Conservation (phyloP, 2,113 vertebrate species). For the Istiophorus platypterus region DNA sequence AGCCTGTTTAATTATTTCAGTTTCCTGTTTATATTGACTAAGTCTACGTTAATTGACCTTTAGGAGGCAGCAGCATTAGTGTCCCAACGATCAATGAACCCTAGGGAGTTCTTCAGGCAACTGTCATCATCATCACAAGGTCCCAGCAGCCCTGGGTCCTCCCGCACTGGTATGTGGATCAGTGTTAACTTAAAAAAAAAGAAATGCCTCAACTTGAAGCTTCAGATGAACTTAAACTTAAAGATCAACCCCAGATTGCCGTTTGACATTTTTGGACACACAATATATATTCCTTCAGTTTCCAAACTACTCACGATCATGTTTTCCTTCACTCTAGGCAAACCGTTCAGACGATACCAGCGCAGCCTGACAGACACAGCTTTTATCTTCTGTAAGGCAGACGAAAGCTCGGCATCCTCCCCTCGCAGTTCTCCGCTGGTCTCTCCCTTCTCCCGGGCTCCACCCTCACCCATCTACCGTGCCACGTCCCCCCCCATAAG, state of each 20-base stretch:
- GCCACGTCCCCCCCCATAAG: conserved; percentile 68
- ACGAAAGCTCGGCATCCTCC: conserved; percentile 65
- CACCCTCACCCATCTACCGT: conserved; percentile 64
- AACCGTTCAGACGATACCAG: conserved; percentile 86
- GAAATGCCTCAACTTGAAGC: background rate
- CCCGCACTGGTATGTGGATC: conserved; percentile 69
- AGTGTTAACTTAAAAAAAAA: background rate
- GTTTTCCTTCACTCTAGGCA: conserved; percentile 71
- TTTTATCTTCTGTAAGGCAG: conserved; percentile 86
- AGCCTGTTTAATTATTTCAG: background rate
- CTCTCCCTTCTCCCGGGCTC: conserved; percentile 78
- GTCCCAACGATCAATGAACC: conserved; percentile 86
- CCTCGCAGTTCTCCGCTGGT: conserved; percentile 77
- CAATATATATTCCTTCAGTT: background rate
- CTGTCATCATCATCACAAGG: conserved; percentile 84
- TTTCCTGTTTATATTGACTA: background rate
- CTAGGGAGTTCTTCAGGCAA: conserved; percentile 88
- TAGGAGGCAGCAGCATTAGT: conserved; percentile 88
- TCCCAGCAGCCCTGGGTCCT: conserved; percentile 79
- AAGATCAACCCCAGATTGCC: background rate
- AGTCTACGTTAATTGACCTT: conserved; percentile 8
- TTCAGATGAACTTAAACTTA: conserved; percentile 1
- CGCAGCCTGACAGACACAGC: conserved; percentile 90
- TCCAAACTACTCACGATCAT: conserved; percentile 17
- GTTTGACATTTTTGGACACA: conserved; percentile 15